These are phyloP conservation scores for Branchellion lobata DNA, from an alignment of 2,888 invertebrate species.

Conservation along the genomic window DNA sequence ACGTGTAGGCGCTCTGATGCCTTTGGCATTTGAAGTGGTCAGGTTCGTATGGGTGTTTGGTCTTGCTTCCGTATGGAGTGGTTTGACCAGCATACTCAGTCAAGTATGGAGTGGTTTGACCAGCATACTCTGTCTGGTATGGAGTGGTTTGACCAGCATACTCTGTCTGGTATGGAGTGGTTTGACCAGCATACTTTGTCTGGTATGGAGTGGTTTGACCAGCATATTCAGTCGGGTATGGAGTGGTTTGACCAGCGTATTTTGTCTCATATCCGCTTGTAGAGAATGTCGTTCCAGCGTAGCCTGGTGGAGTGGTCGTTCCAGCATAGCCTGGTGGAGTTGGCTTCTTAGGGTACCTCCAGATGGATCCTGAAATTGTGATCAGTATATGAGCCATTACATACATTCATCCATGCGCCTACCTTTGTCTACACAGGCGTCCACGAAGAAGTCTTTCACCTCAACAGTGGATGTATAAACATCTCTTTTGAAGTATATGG, in stretches of 20 bases:
- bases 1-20: background rate
- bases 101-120: background rate
- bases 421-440: constrained; percentile 28
- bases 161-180: background rate
- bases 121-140: background rate
- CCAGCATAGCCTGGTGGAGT: too few relatives aligned
- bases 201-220: background rate
- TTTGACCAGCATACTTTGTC: background rate
- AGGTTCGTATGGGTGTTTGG: background rate
- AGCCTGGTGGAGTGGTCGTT: background rate
- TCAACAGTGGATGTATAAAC: background rate
- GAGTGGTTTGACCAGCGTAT: constrained; percentile 4
- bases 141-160: background rate
- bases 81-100: background rate
- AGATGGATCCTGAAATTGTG: too few relatives aligned
- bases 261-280: background rate
- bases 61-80: too few relatives aligned
- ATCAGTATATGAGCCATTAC: too few relatives aligned
- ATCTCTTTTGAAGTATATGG: background rate
- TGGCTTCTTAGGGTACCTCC: background rate
- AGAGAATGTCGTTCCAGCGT: background rate
- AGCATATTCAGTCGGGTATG: background rate
- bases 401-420: too few relatives aligned
- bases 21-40: background rate
- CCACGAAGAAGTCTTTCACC: constrained; percentile 27